Evolutionary conservation across 2,888 invertebrate species (phyloP).

Genomic region (Chrysomela aeneicollis): DNA sequence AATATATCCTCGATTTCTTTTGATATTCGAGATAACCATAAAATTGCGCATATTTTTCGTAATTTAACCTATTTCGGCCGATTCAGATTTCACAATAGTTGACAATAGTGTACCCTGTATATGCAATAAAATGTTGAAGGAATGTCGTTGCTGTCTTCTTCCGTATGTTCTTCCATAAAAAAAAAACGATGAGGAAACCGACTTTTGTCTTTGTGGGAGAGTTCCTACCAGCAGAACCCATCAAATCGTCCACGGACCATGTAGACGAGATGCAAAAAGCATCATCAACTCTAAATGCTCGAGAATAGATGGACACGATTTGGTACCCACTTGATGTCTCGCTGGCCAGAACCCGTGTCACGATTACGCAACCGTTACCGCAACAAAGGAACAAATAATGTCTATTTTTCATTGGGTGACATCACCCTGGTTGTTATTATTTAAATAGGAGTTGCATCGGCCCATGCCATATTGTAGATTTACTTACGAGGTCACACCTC

Average conservation of each 20-base stretch:
- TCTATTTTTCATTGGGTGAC: conserved; percentile 14
- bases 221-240: neutral
- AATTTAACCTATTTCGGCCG: no score
- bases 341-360: neutral
- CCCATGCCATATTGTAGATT: neutral
- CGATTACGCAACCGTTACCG: conserved; percentile 15
- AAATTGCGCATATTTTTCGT: no score
- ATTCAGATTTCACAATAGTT: no score
- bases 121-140: no score
- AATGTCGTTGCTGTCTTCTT: neutral
- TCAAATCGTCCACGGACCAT: neutral
- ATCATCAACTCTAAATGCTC: neutral
- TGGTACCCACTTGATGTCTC: neutral
- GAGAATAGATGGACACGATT: no score
- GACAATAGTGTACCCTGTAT: no score
- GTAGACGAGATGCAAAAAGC: neutral
- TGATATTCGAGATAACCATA: no score
- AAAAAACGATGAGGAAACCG: neutral
- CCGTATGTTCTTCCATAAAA: neutral
- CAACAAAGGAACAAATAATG: conserved; percentile 3
- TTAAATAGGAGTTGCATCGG: neutral
- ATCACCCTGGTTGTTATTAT: conserved; percentile 14
- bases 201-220: neutral
- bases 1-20: no score
- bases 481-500: neutral